These are phyloP conservation scores for Ditula angustiorana DNA, from an alignment of 2,888 invertebrate species.

Conservation along the genomic window DNA sequence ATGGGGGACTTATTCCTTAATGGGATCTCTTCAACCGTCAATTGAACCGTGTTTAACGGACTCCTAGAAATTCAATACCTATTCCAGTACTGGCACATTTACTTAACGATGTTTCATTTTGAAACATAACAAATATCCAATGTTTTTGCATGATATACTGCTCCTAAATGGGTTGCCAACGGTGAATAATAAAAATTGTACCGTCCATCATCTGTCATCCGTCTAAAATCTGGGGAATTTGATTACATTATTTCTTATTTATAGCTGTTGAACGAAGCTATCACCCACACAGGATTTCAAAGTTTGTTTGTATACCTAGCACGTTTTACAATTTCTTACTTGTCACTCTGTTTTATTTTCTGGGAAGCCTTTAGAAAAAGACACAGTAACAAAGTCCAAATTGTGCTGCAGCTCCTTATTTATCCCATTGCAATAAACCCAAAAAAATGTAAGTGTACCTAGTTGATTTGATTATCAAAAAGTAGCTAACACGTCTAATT, in stretches of 20 bases:
- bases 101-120: not conserved
- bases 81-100: too few species aligned
- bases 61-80: too few species aligned
- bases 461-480: too few species aligned
- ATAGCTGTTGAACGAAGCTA: conserved; percentile 8
- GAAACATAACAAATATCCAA: not conserved
- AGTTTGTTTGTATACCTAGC: not conserved
- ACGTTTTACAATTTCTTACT: not conserved
- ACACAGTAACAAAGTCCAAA: too few species aligned
- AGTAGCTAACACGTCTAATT: too few species aligned
- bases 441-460: too few species aligned
- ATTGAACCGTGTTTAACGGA: too few species aligned
- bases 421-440: too few species aligned
- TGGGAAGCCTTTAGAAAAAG: too few species aligned
- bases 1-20: too few species aligned
- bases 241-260: conserved; percentile 32
- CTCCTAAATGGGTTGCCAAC: conserved; percentile 3
- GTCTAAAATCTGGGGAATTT: conserved; percentile 20
- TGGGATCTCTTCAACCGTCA: too few species aligned
- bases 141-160: not conserved
- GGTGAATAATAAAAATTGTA: conserved; percentile 25
- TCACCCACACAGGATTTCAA: conserved; percentile 16
- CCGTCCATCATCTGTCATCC: conserved; percentile 28
- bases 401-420: too few species aligned
- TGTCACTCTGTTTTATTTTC: not conserved